A percentile compares a stretch with the other conserved stretches of the same genome.
Conservation (phyloP, 2,797 vertebrate genomes). For the Anabacerthia variegaticeps region DNA sequence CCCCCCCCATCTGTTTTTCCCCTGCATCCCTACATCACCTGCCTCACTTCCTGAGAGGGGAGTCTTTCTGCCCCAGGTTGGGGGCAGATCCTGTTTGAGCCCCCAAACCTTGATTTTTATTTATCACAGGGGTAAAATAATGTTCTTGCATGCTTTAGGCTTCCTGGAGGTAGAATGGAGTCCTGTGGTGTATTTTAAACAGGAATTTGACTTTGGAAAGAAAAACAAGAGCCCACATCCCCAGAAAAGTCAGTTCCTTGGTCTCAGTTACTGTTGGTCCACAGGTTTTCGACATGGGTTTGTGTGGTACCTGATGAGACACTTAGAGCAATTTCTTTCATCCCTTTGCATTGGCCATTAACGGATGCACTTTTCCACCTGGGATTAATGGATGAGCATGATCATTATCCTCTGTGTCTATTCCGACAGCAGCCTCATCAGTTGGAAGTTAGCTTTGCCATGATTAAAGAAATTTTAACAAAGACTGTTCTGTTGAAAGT, state of each 20-base stretch:
- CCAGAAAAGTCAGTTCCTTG: background rate
- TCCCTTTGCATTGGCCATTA: background rate
- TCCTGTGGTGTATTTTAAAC: background rate
- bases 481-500: slow-evolving; percentile 18
- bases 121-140: background rate
- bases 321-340: background rate
- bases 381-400: background rate
- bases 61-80: accelerated
- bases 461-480: slow-evolving; percentile 31
- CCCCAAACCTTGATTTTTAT: background rate
- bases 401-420: background rate
- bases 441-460: background rate
- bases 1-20: background rate
- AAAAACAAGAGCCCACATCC: accelerated
- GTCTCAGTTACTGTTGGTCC: background rate
- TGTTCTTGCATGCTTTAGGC: background rate
- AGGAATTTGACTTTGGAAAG: background rate
- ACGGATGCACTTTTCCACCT: background rate
- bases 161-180: background rate
- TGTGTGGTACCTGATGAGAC: background rate
- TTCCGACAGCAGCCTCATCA: background rate
- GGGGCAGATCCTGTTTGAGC: background rate
- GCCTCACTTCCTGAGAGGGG: background rate
- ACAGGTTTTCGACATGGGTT: background rate
- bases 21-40: background rate